Base-by-base conservation (phyloP, 2,797 vertebrate species). In the Spea hammondii region DNA sequence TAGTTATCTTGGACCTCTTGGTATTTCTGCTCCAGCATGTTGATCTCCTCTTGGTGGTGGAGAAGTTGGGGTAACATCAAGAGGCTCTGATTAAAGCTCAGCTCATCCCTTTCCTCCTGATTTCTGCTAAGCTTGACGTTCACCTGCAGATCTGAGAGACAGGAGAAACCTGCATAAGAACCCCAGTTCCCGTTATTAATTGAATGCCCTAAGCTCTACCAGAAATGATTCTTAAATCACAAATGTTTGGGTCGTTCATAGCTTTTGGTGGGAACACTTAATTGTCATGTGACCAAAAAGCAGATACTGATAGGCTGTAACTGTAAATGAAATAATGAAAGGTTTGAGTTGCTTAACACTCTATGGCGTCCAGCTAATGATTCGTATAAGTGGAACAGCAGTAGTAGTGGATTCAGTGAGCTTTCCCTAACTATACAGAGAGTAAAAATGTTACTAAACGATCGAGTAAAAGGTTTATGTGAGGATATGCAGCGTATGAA, bases 11-110 rank as follows among this genome's bases (percentile, higher is more conserved):
- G 17, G 6, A 70, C 49, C 14, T n/a, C n/a, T 49, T 55, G 55
- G 11, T 46, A 71, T 9, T 32, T 51, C 44, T 12, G 49, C 3
- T 64, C 48, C 57, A 64, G 68, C 9, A 8, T 78, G 12, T 54
- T 12, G 9, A 64, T 55, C 13, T 53, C 68, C 44, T 48, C 62
- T 68, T 70, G 57, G 12, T n/a, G 51, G 32, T n/a, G 17, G 3
- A 70, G 13, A 8, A 77, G 60, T 6, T 5, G 12, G 13, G 68
- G 12, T 32, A 77, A 6, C 13, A 9, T 48, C 13, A 7, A 64
- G n/a, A 4, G 13, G 53, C 68, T 78, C 13, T 17, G 68, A 68
- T 78, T 78, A 10, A 5, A n/a, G 5, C n/a, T 47, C 12, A 78
- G 48, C 45, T 10, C 8, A 2, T 48, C 65, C 5, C 10, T 46